Evolutionary conservation across 1,140 invertebrate species (phyloP).

Genomic region (Aplysia californica): DNA sequence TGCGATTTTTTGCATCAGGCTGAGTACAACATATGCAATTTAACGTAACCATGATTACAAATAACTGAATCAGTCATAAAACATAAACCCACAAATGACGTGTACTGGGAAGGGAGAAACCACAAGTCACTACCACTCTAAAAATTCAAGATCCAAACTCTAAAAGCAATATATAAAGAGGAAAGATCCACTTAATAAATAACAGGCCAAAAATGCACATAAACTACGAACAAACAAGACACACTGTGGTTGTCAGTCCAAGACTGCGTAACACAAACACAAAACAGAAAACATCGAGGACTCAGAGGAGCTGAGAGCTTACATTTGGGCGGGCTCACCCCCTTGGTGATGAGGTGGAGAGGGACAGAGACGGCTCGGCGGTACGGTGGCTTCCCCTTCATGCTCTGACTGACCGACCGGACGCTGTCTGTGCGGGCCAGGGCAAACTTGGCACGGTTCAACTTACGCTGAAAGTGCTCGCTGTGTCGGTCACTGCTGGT

Average conservation of each 20-base stretch:
- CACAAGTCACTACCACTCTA: too few species aligned
- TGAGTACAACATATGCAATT: too few species aligned
- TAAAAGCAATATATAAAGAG: background rate
- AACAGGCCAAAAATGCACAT: background rate
- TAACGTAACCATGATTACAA: too few species aligned
- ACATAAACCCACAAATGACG: too few species aligned
- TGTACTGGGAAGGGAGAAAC: too few species aligned
- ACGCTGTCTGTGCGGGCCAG: conserved; percentile 75
- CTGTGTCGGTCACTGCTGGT: conserved; percentile 89
- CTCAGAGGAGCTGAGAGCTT: too few species aligned
- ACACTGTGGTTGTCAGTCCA: too few species aligned
- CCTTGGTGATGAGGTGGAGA: conserved; percentile 61
- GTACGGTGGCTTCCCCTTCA: conserved; percentile 94
- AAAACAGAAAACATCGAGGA: background rate
- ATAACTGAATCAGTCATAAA: too few species aligned
- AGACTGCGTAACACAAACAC: background rate
- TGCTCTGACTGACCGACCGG: conserved; percentile 89
- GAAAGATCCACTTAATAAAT: background rate
- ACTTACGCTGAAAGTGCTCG: conserved; percentile 88
- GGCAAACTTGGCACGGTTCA: conserved; percentile 90
- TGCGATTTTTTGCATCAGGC: too few species aligned
- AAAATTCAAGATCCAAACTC: background rate
- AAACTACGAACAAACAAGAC: background rate
- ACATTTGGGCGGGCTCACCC: conserved; percentile 80
- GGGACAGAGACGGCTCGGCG: conserved; percentile 80